Conservation (phyloP, 1,140 invertebrate species). For the Adoxophyes honmai region DNA sequence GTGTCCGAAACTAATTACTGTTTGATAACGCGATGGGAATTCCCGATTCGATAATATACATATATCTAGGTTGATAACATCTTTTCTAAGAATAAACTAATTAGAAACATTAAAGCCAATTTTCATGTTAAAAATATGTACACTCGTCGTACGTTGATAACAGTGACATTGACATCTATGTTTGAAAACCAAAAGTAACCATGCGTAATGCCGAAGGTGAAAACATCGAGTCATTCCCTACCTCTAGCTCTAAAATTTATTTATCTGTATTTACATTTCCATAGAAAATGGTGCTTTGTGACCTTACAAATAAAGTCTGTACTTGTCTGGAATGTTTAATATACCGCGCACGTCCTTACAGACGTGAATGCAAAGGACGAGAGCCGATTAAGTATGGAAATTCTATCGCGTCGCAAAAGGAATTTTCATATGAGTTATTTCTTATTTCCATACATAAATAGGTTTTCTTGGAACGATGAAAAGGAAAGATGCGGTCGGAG, state of each 20-base stretch:
- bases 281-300: neutral
- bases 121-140: too few species aligned
- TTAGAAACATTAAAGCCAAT: too few species aligned
- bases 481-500: neutral
- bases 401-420: neutral
- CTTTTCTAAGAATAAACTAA: too few species aligned
- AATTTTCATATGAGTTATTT: constrained; percentile 11
- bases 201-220: neutral
- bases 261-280: constrained; percentile 1
- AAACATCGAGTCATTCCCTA: neutral
- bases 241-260: neutral
- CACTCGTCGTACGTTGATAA: neutral
- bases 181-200: neutral
- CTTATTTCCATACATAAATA: constrained; percentile 7
- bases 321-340: neutral
- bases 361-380: neutral
- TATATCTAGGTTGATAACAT: too few species aligned
- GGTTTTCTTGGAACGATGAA: neutral
- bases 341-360: constrained; percentile 1
- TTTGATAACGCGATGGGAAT: too few species aligned
- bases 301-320: neutral
- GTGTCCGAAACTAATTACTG: too few species aligned
- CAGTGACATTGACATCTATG: neutral
- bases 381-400: constrained; percentile 6
- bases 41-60: too few species aligned